Evolutionary conservation across 1,140 invertebrate species (phyloP).

Genomic region (Drosophila equinoxialis): DNA sequence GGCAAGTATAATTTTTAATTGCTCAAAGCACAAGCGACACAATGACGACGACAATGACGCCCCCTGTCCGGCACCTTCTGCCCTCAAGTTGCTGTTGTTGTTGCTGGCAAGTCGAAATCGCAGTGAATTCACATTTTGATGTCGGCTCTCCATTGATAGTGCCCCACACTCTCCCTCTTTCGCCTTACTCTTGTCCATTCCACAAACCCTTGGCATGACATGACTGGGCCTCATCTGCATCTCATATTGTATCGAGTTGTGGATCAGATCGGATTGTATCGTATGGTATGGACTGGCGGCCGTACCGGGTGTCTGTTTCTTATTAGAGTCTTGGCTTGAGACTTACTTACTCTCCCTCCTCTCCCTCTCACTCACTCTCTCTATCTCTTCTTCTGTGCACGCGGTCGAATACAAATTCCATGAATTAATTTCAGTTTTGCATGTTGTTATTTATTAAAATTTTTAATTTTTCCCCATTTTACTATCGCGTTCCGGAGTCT

Average conservation of each 20-base stretch:
- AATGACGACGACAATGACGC: conserved; percentile 38
- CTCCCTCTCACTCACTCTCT: background rate
- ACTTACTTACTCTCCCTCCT: background rate
- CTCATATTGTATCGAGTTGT: conserved; percentile 63
- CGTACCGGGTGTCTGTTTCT: conserved; percentile 74
- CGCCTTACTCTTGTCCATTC: no score
- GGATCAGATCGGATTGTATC: conserved; percentile 9
- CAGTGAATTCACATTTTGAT: conserved; percentile 69
- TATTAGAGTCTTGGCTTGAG: conserved; percentile 48
- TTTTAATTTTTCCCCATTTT: conserved; percentile 44
- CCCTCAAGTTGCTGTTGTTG: conserved; percentile 5
- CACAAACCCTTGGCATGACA: conserved; percentile 42
- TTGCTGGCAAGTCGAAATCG: conserved; percentile 51
- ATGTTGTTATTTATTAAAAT: conserved; percentile 82
- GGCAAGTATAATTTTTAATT: conserved; percentile 66
- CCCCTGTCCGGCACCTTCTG: conserved; percentile 20
- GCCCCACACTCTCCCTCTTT: background rate
- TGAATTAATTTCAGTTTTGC: conserved; percentile 83
- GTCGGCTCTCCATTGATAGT: conserved; percentile 74
- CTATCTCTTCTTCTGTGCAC: conserved; percentile 47
- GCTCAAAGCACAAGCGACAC: conserved; percentile 75
- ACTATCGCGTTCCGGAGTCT: conserved; percentile 45
- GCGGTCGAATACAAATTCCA: conserved; percentile 70
- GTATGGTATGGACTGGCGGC: conserved; percentile 50
- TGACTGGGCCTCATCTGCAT: conserved; percentile 72